Evolutionary conservation across 1,140 invertebrate species (phyloP), one percentile per base, ranked within the genome.

Genomic region (Paralvinella palmiformis): DNA sequence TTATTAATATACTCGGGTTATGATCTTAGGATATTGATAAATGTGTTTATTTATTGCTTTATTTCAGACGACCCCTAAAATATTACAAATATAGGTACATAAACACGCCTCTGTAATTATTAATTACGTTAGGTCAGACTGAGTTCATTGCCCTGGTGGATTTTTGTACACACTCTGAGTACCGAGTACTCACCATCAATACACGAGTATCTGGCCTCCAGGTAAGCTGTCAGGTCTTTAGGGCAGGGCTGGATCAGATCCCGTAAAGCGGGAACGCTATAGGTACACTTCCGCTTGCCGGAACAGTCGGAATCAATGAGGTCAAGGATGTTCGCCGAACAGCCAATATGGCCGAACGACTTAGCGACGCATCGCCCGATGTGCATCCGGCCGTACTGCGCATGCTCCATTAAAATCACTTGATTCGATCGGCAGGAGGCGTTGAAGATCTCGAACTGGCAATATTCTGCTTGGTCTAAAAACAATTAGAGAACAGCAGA

Each of bases 211-310:
- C 17, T n/a, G 7, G 58, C 58, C 10, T 62, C 41, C 13, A 62
- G 60, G 45, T 62, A 62, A 29, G 45, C 22, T 31, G 45, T 48
- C n/a, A 62, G 60, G 24, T 62, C 60, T 33, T 62, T 62, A 13
- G 60, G 60, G 22, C 60, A 62, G 20, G 60, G 60, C 44, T 62
- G 60, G 22, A 62, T 33, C 35, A 55, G 24, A 10, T 53, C 50
- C 4, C 60, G 44, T n/a, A 62, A 48, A 10, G n/a, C 17, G 15
- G 60, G 45, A 10, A 62, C 60, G 17, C 20, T 22, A 33, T 29
- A 29, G n/a, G 17, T 29, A 20, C 60, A 62, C 6, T 22, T 20
- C 27, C 44, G 44, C 45, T 50, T 31, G n/a, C 61, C 61, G 27
- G 61, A 63, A 20, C 61, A 63, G 5, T 35, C 10, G 13, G 33